A percentile compares a stretch with the other conserved stretches of the same genome.
Conservation (phyloP, 2,888 invertebrate species). For the Choreutis nemorana region DNA sequence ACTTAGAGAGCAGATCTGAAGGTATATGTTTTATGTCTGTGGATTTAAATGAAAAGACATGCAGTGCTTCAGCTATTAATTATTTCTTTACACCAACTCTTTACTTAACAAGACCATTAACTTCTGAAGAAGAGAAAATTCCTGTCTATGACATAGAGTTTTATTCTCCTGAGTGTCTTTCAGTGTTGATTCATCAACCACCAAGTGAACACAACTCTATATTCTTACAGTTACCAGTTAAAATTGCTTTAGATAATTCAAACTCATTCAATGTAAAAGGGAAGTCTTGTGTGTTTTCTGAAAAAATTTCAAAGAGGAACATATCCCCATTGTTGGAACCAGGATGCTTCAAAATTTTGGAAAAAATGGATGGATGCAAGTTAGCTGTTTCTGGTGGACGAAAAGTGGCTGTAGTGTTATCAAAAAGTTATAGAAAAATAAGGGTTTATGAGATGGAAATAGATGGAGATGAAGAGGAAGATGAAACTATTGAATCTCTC, state of each 20-base stretch:
- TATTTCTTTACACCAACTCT: slow-evolving; percentile 59
- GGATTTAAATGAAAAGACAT: slow-evolving; percentile 40
- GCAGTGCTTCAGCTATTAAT: slow-evolving; percentile 54
- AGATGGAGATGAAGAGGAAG: slow-evolving; percentile 90
- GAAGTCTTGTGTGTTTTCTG: slow-evolving; percentile 42
- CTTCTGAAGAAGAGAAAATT: slow-evolving; percentile 32
- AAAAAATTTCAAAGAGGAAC: slow-evolving; percentile 56
- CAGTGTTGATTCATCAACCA: slow-evolving; percentile 72
- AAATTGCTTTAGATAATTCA: slow-evolving; percentile 53
- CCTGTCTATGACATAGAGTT: slow-evolving; percentile 76
- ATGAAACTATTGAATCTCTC: slow-evolving; percentile 59
- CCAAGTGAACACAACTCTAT: slow-evolving; percentile 40
- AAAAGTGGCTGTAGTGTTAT: slow-evolving; percentile 85
- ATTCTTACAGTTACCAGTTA: slow-evolving; percentile 55
- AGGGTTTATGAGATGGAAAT: slow-evolving; percentile 92
- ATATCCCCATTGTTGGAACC: slow-evolving; percentile 60
- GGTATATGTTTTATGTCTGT: slow-evolving; percentile 61
- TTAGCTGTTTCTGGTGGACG: slow-evolving; percentile 86
- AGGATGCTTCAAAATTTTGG: slow-evolving; percentile 66
- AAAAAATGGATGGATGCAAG: slow-evolving; percentile 71
- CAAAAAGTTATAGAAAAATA: slow-evolving; percentile 81
- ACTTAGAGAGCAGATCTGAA: slow-evolving; percentile 35
- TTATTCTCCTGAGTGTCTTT: slow-evolving; percentile 75
- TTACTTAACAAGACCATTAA: slow-evolving; percentile 22
- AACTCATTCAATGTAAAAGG: slow-evolving; percentile 40